These are phyloP conservation scores for Pomacea canaliculata DNA, from an alignment of 2,888 invertebrate species.

Conservation along the genomic window DNA sequence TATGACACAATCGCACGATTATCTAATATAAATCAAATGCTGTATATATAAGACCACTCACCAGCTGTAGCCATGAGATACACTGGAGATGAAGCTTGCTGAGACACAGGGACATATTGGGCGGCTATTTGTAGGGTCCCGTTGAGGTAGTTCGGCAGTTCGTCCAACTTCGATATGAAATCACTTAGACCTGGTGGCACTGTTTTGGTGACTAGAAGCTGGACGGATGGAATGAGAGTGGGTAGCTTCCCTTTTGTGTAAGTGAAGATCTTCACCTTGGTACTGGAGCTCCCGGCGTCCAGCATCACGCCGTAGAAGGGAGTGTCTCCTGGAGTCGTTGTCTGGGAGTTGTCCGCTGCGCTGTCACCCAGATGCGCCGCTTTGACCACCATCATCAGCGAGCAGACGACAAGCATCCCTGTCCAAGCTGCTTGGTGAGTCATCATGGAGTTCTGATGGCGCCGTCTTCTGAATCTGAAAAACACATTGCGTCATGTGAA, in stretches of 20 bases:
- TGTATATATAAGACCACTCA: slow-evolving; percentile 25
- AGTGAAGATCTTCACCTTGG: slow-evolving; percentile 70
- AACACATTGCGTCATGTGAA: too few relatives aligned
- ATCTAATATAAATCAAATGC: too few relatives aligned
- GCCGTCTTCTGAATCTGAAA: too few relatives aligned
- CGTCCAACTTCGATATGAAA: slow-evolving; percentile 33
- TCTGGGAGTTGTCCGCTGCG: too few relatives aligned
- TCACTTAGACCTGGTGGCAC: slow-evolving; percentile 49
- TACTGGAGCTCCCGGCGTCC: slow-evolving; percentile 73
- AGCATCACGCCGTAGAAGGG: slow-evolving; percentile 70
- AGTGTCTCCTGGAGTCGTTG: background rate
- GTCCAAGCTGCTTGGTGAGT: too few relatives aligned
- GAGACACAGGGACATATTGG: slow-evolving; percentile 61
- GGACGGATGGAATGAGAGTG: slow-evolving; percentile 34
- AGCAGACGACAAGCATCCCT: too few relatives aligned
- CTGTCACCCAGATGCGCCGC: too few relatives aligned
- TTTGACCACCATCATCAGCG: too few relatives aligned
- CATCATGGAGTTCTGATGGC: too few relatives aligned
- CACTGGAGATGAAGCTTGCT: slow-evolving; percentile 67
- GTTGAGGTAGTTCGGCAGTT: slow-evolving; percentile 49
- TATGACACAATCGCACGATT: too few relatives aligned
- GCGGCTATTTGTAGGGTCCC: slow-evolving; percentile 67
- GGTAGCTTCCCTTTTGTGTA: slow-evolving; percentile 40
- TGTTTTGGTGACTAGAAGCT: slow-evolving; percentile 40
- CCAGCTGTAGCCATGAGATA: slow-evolving; percentile 72